Percentiles rank a stretch among this genome's conserved stretches.
Evolutionary conservation across 2,797 vertebrate species (phyloP).

Genomic region (Rhyacichthys aspro): DNA sequence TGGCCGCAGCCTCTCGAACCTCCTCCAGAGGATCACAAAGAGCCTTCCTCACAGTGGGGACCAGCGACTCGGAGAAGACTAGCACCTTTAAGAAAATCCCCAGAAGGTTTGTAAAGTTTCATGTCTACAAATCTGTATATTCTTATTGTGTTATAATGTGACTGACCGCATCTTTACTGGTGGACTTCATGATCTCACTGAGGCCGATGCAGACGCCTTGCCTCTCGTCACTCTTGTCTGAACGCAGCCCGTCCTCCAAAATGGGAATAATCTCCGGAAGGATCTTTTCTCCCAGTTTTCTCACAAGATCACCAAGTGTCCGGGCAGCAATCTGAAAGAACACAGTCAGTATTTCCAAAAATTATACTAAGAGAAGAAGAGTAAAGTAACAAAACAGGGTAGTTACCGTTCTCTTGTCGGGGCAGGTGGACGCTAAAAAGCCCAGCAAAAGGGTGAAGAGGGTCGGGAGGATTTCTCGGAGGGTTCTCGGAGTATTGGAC

Average conservation of each 20-base stretch:
- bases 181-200: conserved; percentile 99
- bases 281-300: conserved; percentile 97
- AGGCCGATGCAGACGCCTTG: conserved; percentile 97
- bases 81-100: conserved; percentile 82
- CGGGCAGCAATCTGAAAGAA: conserved; percentile 91
- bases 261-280: conserved; percentile 99
- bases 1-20: conserved; percentile 95
- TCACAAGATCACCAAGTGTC: conserved; percentile 94
- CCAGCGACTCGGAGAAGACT: conserved; percentile 95
- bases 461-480: conserved; percentile 95
- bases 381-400: not conserved
- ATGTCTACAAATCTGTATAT: not conserved
- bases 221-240: conserved; percentile 95
- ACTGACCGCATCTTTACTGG: conserved; percentile 94
- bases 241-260: conserved; percentile 93
- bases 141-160: not conserved
- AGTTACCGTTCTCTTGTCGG: conserved; percentile 91
- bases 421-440: conserved; percentile 95
- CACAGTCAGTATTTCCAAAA: not conserved
- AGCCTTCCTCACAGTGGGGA: conserved; percentile 96
- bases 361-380: not conserved
- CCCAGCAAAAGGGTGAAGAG: conserved; percentile 94
- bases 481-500: conserved; percentile 95
- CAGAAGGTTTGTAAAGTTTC: not conserved
- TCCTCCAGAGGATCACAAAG: conserved; percentile 97